Base-by-base conservation (phyloP, 1,140 invertebrate species). In the Sycophaga agraensis region DNA sequence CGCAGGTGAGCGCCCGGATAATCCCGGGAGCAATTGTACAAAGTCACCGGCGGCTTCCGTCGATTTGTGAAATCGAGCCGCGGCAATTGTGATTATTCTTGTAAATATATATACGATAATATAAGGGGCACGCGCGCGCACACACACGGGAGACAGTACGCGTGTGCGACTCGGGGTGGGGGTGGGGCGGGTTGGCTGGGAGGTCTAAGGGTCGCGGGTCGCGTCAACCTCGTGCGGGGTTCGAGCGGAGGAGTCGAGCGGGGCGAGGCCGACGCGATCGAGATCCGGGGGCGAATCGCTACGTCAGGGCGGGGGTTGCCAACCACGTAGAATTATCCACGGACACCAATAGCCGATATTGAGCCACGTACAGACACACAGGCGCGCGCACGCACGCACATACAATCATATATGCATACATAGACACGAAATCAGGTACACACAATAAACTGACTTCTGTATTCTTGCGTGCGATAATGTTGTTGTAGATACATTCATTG, bases 211-310 rank as follows among this genome's bases (percentile, higher is more conserved):
- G 48, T 28, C 39, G 48, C 50, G 59, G 21, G 59, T 28, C 28
- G 28, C 40, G 11, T 1, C 9, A 39, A 65, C n/a, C n/a, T n/a
- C n/a, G n/a, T n/a, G n/a, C n/a, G 14, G 39, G 61, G 26, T 9
- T 24, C 24, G 4, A 45, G 35, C 35, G 49, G 24, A 24, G 17
- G 14, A 48, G 67, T 37, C 26, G 34, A n/a, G 35, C 46, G 46
- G 49, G 51, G 58, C 58, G 57, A 51, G 16, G 49, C 54, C 21
- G 43, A 62, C 42, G 45, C 59, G 46, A 67, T 70, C 53, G 65
- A 69, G 70, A 70, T 71, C 69, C 61, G 63, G 59, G 50, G 54
- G 22, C 21, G 16, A 60, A 34, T 2, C n/a, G 31, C 62, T 66
- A 61, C 64, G 43, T 51, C 35, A 16, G 43, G 42, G n/a, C n/a